phyloP scores from a whole-genome alignment of 2,888 invertebrate species.

The Allacma fusca region DNA sequence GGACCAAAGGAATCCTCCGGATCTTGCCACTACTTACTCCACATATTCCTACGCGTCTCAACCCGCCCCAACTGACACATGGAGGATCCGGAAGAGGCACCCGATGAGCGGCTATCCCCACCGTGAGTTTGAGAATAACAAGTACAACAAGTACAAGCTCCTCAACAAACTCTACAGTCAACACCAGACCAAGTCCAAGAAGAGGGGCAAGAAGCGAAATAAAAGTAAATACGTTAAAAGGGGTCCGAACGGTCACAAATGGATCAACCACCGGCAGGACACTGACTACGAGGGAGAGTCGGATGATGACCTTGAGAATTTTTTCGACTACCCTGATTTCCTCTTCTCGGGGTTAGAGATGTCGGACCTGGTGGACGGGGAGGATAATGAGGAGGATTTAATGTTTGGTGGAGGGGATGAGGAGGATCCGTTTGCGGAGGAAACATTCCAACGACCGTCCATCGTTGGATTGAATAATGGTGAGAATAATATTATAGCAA shows the following conservation, averaged over 20 bases:
- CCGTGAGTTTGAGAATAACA: neutral
- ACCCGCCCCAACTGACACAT: neutral
- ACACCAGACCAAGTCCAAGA: neutral
- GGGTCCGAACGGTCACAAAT: neutral
- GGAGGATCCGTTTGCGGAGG: conserved; percentile 31
- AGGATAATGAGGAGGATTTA: neutral
- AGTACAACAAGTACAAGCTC: neutral
- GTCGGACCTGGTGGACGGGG: conserved; percentile 2
- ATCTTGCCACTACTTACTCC: neutral
- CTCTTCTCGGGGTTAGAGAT: neutral
- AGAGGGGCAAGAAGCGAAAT: conserved; percentile 3
- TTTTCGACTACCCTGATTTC: conserved; percentile 35
- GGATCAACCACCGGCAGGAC: neutral
- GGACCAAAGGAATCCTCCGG: neutral
- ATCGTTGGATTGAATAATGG: conserved; percentile 33
- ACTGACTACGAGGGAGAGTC: neutral
- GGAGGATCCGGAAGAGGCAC: neutral
- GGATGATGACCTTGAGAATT: conserved; percentile 16
- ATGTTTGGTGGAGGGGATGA: conserved; percentile 16
- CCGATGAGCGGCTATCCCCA: neutral
- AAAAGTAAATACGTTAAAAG: neutral
- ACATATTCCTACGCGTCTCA: neutral
- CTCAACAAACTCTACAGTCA: neutral
- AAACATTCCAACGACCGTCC: conserved; percentile 39
- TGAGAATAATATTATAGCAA: neutral